Evolutionary conservation across 2,797 vertebrate species (phyloP).

Genomic region (Protosalanx chinensis): DNA sequence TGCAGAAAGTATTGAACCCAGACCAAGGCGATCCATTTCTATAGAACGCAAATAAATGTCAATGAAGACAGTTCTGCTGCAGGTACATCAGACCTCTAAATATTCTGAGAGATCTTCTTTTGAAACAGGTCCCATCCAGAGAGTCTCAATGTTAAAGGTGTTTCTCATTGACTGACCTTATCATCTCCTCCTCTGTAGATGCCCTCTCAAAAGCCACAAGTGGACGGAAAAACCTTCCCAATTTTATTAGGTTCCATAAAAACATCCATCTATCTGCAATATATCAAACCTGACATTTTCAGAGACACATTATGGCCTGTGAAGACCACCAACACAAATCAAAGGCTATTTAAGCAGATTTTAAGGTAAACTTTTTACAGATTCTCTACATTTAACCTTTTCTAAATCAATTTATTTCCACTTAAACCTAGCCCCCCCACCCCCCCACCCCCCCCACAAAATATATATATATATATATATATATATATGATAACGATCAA

Average conservation of each 20-base stretch:
- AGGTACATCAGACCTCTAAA: slow-evolving; percentile 2
- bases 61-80: neutral
- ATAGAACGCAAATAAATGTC: neutral
- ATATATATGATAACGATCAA: neutral
- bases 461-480: neutral
- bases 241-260: slow-evolving; percentile 5
- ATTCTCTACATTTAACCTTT: neutral
- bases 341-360: neutral
- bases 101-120: slow-evolving; percentile 12
- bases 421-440: no score
- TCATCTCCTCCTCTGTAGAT: neutral
- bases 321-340: neutral
- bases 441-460: no score
- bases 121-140: neutral
- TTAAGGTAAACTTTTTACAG: neutral
- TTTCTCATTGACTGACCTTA: slow-evolving; percentile 4
- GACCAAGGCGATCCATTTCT: neutral
- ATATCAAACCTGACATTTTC: neutral
- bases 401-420: neutral
- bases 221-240: slow-evolving; percentile 1
- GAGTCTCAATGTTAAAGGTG: neutral
- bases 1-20: neutral
- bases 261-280: neutral
- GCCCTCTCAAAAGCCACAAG: slow-evolving; percentile 2
- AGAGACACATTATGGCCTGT: no score